These are phyloP conservation scores for Lutjanus erythropterus DNA, from an alignment of 2,113 vertebrate genomes.

Conservation along the genomic window DNA sequence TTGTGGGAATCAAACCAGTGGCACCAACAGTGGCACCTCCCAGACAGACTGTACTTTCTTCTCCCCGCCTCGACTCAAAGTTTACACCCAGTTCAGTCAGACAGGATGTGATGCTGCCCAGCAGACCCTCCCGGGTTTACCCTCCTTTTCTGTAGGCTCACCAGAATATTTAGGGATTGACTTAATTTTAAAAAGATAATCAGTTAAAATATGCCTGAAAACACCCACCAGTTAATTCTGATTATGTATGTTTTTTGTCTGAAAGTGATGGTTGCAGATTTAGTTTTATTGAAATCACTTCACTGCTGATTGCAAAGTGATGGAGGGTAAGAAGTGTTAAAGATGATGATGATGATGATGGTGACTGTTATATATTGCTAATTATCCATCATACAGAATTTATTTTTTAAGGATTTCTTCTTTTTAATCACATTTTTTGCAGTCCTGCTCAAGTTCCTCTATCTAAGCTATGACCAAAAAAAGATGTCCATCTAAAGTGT, in stretches of 20 bases:
- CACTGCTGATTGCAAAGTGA: constrained; percentile 15
- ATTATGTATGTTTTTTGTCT: background rate
- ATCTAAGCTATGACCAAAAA: too few species aligned
- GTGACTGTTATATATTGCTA: background rate
- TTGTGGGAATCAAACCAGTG: constrained; percentile 11
- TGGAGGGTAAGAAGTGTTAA: background rate
- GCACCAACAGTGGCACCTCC: constrained; percentile 37
- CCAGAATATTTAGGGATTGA: background rate
- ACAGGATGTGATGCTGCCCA: constrained; percentile 69
- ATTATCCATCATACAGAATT: background rate
- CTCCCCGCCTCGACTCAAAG: constrained; percentile 60
- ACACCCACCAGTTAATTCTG: background rate
- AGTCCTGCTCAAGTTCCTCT: too few species aligned
- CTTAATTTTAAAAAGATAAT: background rate
- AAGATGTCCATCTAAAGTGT: too few species aligned
- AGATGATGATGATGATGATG: background rate
- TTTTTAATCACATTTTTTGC: background rate
- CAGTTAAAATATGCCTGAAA: background rate
- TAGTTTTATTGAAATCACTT: background rate
- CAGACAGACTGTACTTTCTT: constrained; percentile 14
- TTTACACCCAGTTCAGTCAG: constrained; percentile 64
- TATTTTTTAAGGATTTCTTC: background rate
- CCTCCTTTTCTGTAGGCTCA: constrained; percentile 6
- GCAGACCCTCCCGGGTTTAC: background rate
- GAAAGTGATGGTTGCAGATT: background rate